Base-by-base conservation (phyloP, 2,113 vertebrate genomes). In the Gasterosteus nipponicus region DNA sequence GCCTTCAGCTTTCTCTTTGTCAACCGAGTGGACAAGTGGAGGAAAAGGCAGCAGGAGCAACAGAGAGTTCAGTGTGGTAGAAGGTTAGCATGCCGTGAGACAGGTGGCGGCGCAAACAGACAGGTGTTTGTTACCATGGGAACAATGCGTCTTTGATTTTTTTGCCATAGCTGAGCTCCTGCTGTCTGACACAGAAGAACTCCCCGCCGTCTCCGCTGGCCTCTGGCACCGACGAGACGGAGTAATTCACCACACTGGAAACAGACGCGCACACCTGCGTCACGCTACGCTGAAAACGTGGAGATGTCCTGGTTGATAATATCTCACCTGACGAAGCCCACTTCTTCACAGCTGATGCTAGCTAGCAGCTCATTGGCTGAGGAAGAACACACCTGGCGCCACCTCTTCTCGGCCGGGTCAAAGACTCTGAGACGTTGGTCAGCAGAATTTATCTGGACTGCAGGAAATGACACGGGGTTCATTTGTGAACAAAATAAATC, bases 261-360 rank as follows among this genome's bases (percentile, higher is more conserved):
- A 76, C 19, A 78, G 49, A 87, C 79, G 53, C 3, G 61, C 58
- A 73, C 60, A 39, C 42, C 9, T 11, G 31, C 5, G 14, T 70
- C 5, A 19, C 6, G 29, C 15, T 15, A 8, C 18, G 26, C 4
- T 26, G 5, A n/a, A 73, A 69, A 41, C 31, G 46, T 0, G 9
- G 0, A n/a, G 6, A 38, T 33, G 0, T 7, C 46, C 49, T 5
- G 15, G 39, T 39, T 10, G 16, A 56, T 19, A 57, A 22, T 9
- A 14, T 47, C 68, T 78, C 94, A 97, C 96, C 96, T 97, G 87
- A 97, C 82, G 58, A 97, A 97, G 70, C 96, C 96, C 93, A 97
- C 96, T 91, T 97, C 96, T 79, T 96, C 96, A 64, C 96, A 97
- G 91, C 95, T 94, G 82, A 97, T 94, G 58, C 90, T 92, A 0